Evolutionary conservation across 2,888 invertebrate species (phyloP), one percentile per base, ranked within the genome.

Genomic region (Mythimna albipuncta): DNA sequence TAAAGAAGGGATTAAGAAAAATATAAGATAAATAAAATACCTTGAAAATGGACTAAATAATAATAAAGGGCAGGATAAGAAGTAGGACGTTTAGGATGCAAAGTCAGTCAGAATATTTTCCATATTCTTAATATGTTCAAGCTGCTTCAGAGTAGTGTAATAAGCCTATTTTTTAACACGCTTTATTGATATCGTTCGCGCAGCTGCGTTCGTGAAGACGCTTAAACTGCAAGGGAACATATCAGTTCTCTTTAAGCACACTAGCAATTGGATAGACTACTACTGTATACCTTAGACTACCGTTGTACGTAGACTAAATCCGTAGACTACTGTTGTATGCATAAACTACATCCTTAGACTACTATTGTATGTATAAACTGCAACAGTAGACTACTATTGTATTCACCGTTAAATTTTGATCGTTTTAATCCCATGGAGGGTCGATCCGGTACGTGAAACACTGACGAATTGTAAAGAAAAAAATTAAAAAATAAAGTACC

Each of bases 241-340:
- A 32, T 21, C 65, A 58, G n/a, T 65, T 4, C 32, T 62, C 41
- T 72, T 62, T 44, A n/a, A n/a, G n/a, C 4, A 21, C 21, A 19
- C n/a, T 16, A 44, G 35, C 11, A 59, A 54, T 72, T 64, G 41
- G 6, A 54, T 73, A 64, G 9, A 44, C 47, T 41, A 47, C 41
- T 38, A 55, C 26, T 55, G 54, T 26, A 55, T 26, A n/a, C 7
- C 50, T n/a, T 52, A 52, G 13, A 58, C 44, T 38, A 38, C 47
- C 9, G 9, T 10, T 35, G 35, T 58, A 58, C 35, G n/a, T 57
- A 32, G 6, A 16, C 57, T 57, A 32, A 2, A 13, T 32, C 9
- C 5, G 11, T 72, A 58, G 21, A 58, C 44, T 38, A 35, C 44
- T 55, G 2, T 55, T 55, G 54, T 11, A 38, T 38, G 9, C 6